Evolutionary conservation across 2,797 vertebrate species (phyloP).

Genomic region (Melanotaenia trifasciata): DNA sequence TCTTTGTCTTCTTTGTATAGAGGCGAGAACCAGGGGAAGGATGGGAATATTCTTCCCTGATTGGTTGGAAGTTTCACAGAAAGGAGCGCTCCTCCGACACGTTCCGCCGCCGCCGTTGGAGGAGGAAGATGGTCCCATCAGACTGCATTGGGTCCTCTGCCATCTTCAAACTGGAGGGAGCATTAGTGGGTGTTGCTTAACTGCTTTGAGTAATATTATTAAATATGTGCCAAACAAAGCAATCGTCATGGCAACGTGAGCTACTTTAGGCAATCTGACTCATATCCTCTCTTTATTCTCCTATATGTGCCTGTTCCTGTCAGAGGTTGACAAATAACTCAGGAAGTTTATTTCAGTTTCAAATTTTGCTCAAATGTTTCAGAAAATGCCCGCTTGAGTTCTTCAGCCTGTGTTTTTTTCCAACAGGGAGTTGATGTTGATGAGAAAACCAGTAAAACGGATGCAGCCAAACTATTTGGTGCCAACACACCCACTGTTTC

Average conservation of each 20-base stretch:
- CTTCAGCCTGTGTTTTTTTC: slow-evolving; percentile 30
- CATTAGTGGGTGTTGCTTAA: slow-evolving; percentile 84
- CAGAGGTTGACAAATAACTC: slow-evolving; percentile 31
- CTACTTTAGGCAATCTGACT: slow-evolving; percentile 42
- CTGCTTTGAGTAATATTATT: slow-evolving; percentile 4
- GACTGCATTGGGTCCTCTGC: slow-evolving; percentile 89
- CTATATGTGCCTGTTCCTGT: slow-evolving; percentile 33
- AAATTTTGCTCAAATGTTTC: slow-evolving; percentile 11
- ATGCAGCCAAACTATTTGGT: slow-evolving; percentile 88
- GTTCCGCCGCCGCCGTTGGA: slow-evolving; percentile 94
- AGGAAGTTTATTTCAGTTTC: slow-evolving; percentile 35
- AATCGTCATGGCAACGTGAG: slow-evolving; percentile 20
- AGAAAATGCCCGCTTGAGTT: neutral
- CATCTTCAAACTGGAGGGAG: slow-evolving; percentile 96
- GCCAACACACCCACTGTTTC: slow-evolving; percentile 96
- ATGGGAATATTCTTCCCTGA: slow-evolving; percentile 96
- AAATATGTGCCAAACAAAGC: neutral
- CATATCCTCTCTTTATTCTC: slow-evolving; percentile 62
- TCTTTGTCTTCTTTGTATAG: slow-evolving; percentile 49
- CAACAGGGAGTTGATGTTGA: slow-evolving; percentile 91
- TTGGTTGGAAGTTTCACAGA: slow-evolving; percentile 98
- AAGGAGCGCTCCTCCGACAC: slow-evolving; percentile 91
- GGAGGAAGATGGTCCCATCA: slow-evolving; percentile 93
- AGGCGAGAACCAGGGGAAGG: slow-evolving; percentile 82
- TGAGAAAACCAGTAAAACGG: slow-evolving; percentile 84